These are phyloP conservation scores for Chelonus formosanus DNA, from an alignment of 2,888 invertebrate species.

Conservation along the genomic window DNA sequence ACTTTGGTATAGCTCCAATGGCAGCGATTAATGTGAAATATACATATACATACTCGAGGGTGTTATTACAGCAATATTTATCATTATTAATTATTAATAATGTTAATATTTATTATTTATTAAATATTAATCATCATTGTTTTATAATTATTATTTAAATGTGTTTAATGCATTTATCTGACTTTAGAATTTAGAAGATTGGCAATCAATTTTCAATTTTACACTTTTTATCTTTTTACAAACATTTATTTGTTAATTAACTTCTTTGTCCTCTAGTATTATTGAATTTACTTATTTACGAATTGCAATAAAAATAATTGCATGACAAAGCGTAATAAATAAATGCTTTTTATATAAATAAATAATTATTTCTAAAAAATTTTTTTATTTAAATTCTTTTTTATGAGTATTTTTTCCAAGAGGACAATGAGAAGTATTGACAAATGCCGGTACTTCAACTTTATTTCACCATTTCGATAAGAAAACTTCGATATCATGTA, in stretches of 20 bases:
- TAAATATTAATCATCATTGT: slow-evolving; percentile 25
- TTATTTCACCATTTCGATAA: background rate
- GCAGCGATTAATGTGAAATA: slow-evolving; percentile 60
- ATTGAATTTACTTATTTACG: too few species aligned
- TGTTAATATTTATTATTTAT: slow-evolving; percentile 30
- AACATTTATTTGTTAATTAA: background rate
- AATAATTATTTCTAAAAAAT: background rate
- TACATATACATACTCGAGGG: slow-evolving; percentile 46
- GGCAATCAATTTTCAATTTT: slow-evolving; percentile 40
- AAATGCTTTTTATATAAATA: too few species aligned
- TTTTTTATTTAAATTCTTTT: slow-evolving; percentile 22
- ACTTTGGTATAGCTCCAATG: slow-evolving; percentile 59
- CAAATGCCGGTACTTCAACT: background rate
- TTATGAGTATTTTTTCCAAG: slow-evolving; percentile 5
- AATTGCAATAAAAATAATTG: too few species aligned
- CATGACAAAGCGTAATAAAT: too few species aligned
- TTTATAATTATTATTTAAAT: slow-evolving; percentile 35
- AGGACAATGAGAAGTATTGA: slow-evolving; percentile 8
- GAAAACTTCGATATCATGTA: slow-evolving; percentile 3
- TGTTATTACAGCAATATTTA: slow-evolving; percentile 41
- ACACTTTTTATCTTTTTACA: slow-evolving; percentile 25
- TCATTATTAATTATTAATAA: slow-evolving; percentile 34
- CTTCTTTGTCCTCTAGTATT: too few species aligned
- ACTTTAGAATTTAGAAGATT: slow-evolving; percentile 48
- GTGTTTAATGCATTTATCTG: slow-evolving; percentile 38